Base-by-base conservation (phyloP, 2,113 vertebrate species). In the Stigmatopora argus region DNA sequence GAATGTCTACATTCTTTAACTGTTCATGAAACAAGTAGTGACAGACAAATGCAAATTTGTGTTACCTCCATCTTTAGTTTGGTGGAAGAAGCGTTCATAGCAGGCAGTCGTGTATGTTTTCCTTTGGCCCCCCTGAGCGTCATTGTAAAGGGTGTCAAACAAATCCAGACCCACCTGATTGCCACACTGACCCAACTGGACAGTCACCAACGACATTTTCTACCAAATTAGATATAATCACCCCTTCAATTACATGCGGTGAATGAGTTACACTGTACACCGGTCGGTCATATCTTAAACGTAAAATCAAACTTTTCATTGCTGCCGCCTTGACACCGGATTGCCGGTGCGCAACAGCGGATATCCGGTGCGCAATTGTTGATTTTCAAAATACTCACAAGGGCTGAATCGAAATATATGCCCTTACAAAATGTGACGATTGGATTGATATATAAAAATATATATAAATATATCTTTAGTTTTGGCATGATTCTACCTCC, bases 171-270 rank as follows among this genome's bases (percentile, higher is more conserved):
- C 97, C 59, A 94, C 88, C 74, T 99, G 97, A 82, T 98, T 99
- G 35, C 97, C 97, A 65, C 97, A 98, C 82, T 99, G 97, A 18
- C 97, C 97, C 17, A 99, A 88, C 73, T 99, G 96, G 9, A 99
- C 85, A 0, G 93, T 93, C 56, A 99, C 87, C 23, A 98, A 47
- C 0, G 97, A 94, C 97, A 99, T 99, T 7, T 44, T 21, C 21
- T 31, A 15, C 46, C n/a, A 46, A 8, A 5, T 19, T 3, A 23
- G 23, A 6, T 23, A 45, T 61, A 5, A 21, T 1, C 12, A 61
- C 5, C 4, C 38, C 12, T 21, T 2, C n/a, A 3, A 7, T 21
- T 19, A 44, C 38, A 60, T 41, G 17, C 10, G 41, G 58, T 3
- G 12, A 14, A 23, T 12, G 23, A 26, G 21, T 23, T 55, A 26